A percentile compares a stretch with the other conserved stretches of the same genome.
Conservation (phyloP, 2,888 invertebrate genomes). For the Dorcus hopei region DNA sequence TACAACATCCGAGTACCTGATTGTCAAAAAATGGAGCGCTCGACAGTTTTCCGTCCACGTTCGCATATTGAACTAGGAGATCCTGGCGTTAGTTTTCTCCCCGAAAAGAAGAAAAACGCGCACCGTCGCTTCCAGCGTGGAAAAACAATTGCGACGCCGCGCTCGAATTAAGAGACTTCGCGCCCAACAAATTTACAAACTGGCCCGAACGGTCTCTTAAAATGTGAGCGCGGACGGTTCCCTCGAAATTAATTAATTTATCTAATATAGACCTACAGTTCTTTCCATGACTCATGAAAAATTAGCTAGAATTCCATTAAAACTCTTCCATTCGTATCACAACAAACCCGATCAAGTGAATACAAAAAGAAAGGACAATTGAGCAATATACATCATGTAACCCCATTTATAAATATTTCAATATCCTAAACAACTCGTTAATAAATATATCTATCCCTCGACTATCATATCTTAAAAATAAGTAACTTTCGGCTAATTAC, state of each 20-base stretch:
- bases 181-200: slow-evolving; percentile 27
- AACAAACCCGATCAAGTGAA: slow-evolving; percentile 40
- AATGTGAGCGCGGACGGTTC: slow-evolving; percentile 26
- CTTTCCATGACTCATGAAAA: slow-evolving; percentile 50
- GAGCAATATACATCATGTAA: slow-evolving; percentile 46
- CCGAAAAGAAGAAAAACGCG: background rate
- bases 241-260: slow-evolving; percentile 38
- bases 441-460: slow-evolving; percentile 38
- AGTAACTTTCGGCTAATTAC: slow-evolving; percentile 44
- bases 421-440: slow-evolving; percentile 43
- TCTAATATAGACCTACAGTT: slow-evolving; percentile 52
- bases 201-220: slow-evolving; percentile 28
- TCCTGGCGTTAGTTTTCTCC: background rate
- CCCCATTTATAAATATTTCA: slow-evolving; percentile 44
- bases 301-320: slow-evolving; percentile 31
- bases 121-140: background rate
- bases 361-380: slow-evolving; percentile 41
- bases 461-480: slow-evolving; percentile 45
- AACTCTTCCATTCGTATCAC: slow-evolving; percentile 38
- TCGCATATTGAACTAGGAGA: too few species aligned
- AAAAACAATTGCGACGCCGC: slow-evolving; percentile 12
- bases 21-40: slow-evolving; percentile 1
- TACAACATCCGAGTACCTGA: background rate
- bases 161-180: slow-evolving; percentile 27
- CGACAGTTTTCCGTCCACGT: background rate